Evolutionary conservation across 2,797 vertebrate species (phyloP), one percentile per base, ranked within the genome.

Genomic region (Rhinogobio ventralis): DNA sequence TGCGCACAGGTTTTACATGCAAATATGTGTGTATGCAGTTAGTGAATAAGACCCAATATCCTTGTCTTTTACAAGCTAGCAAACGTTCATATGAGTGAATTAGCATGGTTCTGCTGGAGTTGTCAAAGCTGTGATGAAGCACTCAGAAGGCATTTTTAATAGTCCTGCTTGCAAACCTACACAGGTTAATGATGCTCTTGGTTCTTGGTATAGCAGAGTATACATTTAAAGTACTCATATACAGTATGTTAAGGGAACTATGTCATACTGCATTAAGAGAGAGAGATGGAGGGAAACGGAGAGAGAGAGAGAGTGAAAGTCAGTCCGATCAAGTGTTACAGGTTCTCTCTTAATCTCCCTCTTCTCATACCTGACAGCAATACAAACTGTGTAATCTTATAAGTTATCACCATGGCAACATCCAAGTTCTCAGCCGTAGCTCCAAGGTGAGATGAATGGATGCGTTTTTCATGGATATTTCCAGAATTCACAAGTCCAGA

Each of bases 21-120:
- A 55, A 3, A 23, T 23, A 23, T 55, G 7, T 53, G 19, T 55
- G 20, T 55, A 53, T 53, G 19, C 19, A 53, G 7, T 53, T 71
- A 25, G 6, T 25, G 3, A 71, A 71, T 25, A 23, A 71, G 68
- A 46, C 7, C 7, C 4, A 1, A 25, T 28, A 17, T 72, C n/a
- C 14, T 17, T 9, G n/a, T 46, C 7, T 28, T 72, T 72, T 19
- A 46, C 42, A 19, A 72, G n/a, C 42, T 72, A 10, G 14, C n/a
- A 72, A 46, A 46, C 42, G 25, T 72, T 72, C 57, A 68, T 55
- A 85, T 71, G 53, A 42, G 83, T 20, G 71, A 25, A 30, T 73
- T 51, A 77, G 86, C 82, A 28, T 15, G 64, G 78, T 88, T 91
- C 90, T 91, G 90, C 88, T 79, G 42, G 2, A 64, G 68, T 87